Base-by-base conservation (phyloP, 2,797 vertebrate species). In the Chaetodon trifasciatus region DNA sequence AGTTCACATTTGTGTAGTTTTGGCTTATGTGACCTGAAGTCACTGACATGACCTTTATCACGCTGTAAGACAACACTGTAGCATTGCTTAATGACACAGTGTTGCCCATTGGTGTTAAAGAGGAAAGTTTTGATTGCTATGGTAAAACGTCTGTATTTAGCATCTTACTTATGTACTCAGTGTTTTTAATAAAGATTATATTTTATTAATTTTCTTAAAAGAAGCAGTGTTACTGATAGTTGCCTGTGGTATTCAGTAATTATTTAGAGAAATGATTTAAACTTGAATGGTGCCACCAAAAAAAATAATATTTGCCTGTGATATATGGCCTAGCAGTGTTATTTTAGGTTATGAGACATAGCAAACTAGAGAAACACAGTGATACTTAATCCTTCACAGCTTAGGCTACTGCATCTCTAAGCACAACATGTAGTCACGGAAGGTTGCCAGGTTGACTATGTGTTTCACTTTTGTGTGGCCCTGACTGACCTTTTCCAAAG, bases 131-230 rank as follows among this genome's bases (percentile, higher is more conserved):
- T 72, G 50, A 66, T 72, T 79, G 79, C 56, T 39, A 21, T 71
- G 23, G 53, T 63, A 61, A 71, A 77, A 21, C 17, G 53, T 55
- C 55, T 86, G 37, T 69, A 75, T 82, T 83, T 76, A 78, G 70
- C 68, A 78, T 65, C 83, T 84, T 72, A 57, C 79, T 28, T 66
- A 70, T 88, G 72, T 71, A 81, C 71, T 75, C 49, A 37, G 52
- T 86, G 74, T 91, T 92, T 91, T 87, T 90, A 93, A 91, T 92
- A 93, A 93, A 93, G 85, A 85, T 79, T 85, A n/a, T 88, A 90
- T 93, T 94, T 94, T 93, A 87, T 81, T 81, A 85, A 81, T 86
- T 90, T 90, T 92, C 72, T 64, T 81, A 76, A 77, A 62, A 56
- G 8, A 53, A 32, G 35, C n/a, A 11, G 12, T 76, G 23, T 65